Evolutionary conservation across 1,140 invertebrate genomes (phyloP).

Genomic region (Lepidurus couesii): DNA sequence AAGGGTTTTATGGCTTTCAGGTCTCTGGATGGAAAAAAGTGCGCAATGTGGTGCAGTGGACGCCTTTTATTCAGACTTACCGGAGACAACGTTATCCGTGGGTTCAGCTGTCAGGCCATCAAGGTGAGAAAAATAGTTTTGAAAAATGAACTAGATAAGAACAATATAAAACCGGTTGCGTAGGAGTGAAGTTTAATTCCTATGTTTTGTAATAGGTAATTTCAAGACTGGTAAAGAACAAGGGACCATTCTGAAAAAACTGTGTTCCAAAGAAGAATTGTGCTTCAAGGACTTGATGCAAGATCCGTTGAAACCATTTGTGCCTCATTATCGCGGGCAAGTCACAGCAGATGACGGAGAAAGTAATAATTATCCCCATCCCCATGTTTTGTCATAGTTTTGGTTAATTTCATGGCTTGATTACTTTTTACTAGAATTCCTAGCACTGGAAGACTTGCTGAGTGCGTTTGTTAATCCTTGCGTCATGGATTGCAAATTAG

Average conservation of each 20-base stretch:
- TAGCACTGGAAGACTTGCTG: slow-evolving; percentile 87
- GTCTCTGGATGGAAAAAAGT: slow-evolving; percentile 88
- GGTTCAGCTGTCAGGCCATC: slow-evolving; percentile 89
- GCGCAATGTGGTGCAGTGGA: slow-evolving; percentile 88
- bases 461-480: slow-evolving; percentile 83
- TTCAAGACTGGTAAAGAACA: slow-evolving; percentile 87
- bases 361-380: slow-evolving; percentile 49
- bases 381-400: background rate
- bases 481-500: slow-evolving; percentile 96
- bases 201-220: slow-evolving; percentile 57
- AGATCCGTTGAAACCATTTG: slow-evolving; percentile 76
- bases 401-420: slow-evolving; percentile 8
- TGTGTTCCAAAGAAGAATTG: slow-evolving; percentile 78
- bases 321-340: slow-evolving; percentile 84
- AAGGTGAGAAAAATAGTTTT: slow-evolving; percentile 49
- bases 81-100: slow-evolving; percentile 92
- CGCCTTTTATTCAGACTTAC: slow-evolving; percentile 92
- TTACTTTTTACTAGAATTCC: slow-evolving; percentile 51
- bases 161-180: no score
- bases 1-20: slow-evolving; percentile 54
- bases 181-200: background rate
- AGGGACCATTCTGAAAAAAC: slow-evolving; percentile 89
- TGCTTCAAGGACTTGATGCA: slow-evolving; percentile 81
- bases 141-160: background rate
- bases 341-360: slow-evolving; percentile 71